Base-by-base conservation (phyloP, 2,113 vertebrate genomes). In the Salminus brasiliensis region DNA sequence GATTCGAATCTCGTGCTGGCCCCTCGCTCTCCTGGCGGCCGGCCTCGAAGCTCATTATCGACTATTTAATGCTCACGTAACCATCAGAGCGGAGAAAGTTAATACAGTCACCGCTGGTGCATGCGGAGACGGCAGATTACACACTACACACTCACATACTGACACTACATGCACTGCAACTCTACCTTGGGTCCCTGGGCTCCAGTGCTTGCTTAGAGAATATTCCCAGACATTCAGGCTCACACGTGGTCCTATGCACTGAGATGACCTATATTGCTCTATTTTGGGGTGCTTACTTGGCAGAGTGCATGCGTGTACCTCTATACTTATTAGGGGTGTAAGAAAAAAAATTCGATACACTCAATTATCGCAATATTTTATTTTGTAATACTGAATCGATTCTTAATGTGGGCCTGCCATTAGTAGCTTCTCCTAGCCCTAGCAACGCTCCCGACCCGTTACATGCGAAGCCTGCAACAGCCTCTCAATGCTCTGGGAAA, bases 41-140 rank as follows among this genome's bases (percentile, higher is more conserved):
- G 23, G 66, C 25, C 52, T 59, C 36, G 59, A 66, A 78, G 69
- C 69, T 82, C 32, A 68, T 78, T 78, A 68, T 25, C 52, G 16
- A 60, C 16, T 78, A n/a, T 47, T 78, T 30, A 16, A 74, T 43
- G 43, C 41, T 60, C 27, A 67, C n/a, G 74, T 39, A 72, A 72
- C 27, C 36, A 68, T 41, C 53, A 53, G 45, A 41, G 52, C 59
- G 36, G 30, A 60, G 12, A 69, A 21, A 5, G 52, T 73, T 81
- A 55, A 76, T 71, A 63, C 72, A 71, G 32, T 55, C 32, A 39
- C 32, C 36, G n/a, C 55, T 55, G 66, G 23, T 65, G 73, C 62
- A 13, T 65, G 30, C 29, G 65, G 29, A 49, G 29, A 68, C 29
- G 2, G 15, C 29, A 57, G 52, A 67, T 60, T 43, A 55, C 70